Evolutionary conservation across 2,888 invertebrate species (phyloP), one percentile per base, ranked within the genome.

Genomic region (Pandemis cinnamomeana): DNA sequence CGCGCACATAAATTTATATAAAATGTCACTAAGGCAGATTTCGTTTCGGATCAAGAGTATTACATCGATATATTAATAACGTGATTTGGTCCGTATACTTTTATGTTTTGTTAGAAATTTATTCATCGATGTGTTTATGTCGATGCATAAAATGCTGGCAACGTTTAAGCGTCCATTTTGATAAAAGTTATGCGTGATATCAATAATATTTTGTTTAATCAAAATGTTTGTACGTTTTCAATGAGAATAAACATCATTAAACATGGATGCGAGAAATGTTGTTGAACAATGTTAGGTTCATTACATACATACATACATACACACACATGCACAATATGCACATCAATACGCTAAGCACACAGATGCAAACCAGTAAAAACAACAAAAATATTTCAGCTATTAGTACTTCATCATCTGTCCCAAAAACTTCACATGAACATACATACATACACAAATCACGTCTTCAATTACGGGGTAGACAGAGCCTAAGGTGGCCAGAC

Each of bases 21-120:
- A 82, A 90, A 90, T 89, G 92, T 91, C 92, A 91, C 85, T 86
- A 84, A 80, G 83, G 84, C 85, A 87, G 89, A 91, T 92, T 93
- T 92, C 91, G 92, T 92, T 91, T 89, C 91, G 87, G 91, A 93
- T 93, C 93, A 92, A 90, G 91, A 88, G 91, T 91, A 93, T 91
- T 90, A 92, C 91, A 90, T 91, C 92, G 91, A 92, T 93, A 93
- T 91, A 91, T 92, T 91, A 92, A 91, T 92, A 92, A 91, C 89
- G 88, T 90, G 87, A 82, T 82, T 83, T 84, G 84, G 88, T 88
- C 88, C 89, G 87, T 88, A 89, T 91, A 89, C 87, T 89, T 91
- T 91, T 91, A 91, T 89, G 87, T 85, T 84, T 71, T 85, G 88
- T 87, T 88, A 86, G 87, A 88, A 87, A 88, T 88, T 87, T 89